phyloP scores from a whole-genome alignment of 2,113 vertebrate species.

The Melanotaenia duboulayi region DNA sequence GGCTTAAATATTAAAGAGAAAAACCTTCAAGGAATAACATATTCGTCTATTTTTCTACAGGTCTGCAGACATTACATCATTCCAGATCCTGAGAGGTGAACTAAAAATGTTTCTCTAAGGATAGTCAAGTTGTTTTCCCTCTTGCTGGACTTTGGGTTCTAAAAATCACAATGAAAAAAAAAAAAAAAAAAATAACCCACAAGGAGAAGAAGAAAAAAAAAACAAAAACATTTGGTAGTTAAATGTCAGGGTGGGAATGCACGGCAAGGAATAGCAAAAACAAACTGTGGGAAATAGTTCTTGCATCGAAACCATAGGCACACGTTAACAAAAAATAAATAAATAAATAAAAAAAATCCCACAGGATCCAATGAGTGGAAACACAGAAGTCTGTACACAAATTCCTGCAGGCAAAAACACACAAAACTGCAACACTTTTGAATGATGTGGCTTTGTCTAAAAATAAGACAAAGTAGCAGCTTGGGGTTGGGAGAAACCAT shows the following conservation, averaged over 20 bases:
- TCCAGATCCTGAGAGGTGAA: conserved; percentile 18
- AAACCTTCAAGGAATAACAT: conserved; percentile 27
- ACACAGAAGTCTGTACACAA: conserved; percentile 30
- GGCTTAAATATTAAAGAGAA: not conserved
- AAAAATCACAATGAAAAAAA: conserved; percentile 46
- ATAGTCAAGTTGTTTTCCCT: conserved; percentile 51
- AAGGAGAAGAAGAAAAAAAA: conserved; percentile 21
- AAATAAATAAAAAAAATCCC: not conserved
- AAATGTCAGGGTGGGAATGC: conserved; percentile 34
- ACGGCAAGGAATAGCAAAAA: conserved; percentile 52
- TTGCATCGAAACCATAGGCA: conserved; percentile 23
- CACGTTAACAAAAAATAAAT: conserved; percentile 19
- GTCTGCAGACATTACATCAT: conserved; percentile 65
- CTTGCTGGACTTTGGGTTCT: conserved; percentile 10
- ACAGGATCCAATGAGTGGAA: conserved; percentile 1
- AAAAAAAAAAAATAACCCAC: conserved; percentile 51
- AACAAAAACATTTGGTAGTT: conserved; percentile 31
- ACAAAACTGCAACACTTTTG: conserved; percentile 17
- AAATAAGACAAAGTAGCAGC: conserved; percentile 54
- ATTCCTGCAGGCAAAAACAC: conserved; percentile 25
- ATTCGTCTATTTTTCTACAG: conserved; percentile 21
- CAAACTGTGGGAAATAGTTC: conserved; percentile 47
- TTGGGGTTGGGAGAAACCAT: conserved; percentile 22
- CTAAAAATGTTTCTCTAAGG: conserved; percentile 50
- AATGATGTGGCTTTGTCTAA: conserved; percentile 60